phyloP scores from a whole-genome alignment of 2,797 vertebrate species.

The Hipposideros larvatus region DNA sequence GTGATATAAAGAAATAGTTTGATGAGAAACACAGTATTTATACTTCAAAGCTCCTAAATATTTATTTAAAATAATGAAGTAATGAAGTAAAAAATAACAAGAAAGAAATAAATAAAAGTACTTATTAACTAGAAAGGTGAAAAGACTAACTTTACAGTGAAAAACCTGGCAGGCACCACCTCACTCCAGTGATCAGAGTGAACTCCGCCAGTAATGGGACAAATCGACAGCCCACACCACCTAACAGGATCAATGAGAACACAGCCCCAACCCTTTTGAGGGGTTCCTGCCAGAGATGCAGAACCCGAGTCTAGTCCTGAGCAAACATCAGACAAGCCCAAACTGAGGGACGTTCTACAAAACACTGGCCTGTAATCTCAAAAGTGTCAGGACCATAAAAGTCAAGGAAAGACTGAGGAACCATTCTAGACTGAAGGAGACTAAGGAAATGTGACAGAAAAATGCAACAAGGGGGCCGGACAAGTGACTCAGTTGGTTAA shows the following conservation, averaged over 20 bases:
- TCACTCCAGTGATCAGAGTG: background rate
- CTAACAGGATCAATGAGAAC: background rate
- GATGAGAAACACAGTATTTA: background rate
- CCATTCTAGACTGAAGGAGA: background rate
- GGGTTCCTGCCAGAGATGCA: background rate
- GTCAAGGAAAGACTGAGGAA: background rate
- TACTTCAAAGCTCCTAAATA: background rate
- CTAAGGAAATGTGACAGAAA: background rate
- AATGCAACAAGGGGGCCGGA: background rate
- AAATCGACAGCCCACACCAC: rapidly evolving
- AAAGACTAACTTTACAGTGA: background rate
- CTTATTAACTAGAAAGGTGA: background rate
- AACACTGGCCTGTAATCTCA: background rate
- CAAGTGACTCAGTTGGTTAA: too few species aligned
- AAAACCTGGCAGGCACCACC: background rate
- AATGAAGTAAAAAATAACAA: background rate
- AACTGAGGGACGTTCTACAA: background rate
- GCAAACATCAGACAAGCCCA: background rate
- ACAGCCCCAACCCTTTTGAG: background rate
- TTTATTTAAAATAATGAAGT: background rate
- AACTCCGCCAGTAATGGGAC: background rate
- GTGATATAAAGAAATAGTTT: background rate
- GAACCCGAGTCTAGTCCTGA: background rate
- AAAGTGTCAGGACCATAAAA: background rate
- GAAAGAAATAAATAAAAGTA: background rate